A percentile compares a stretch with the other conserved stretches of the same genome.
Evolutionary conservation across 2,888 invertebrate species (phyloP).

Genomic region (Drosophila parthenogenetica): DNA sequence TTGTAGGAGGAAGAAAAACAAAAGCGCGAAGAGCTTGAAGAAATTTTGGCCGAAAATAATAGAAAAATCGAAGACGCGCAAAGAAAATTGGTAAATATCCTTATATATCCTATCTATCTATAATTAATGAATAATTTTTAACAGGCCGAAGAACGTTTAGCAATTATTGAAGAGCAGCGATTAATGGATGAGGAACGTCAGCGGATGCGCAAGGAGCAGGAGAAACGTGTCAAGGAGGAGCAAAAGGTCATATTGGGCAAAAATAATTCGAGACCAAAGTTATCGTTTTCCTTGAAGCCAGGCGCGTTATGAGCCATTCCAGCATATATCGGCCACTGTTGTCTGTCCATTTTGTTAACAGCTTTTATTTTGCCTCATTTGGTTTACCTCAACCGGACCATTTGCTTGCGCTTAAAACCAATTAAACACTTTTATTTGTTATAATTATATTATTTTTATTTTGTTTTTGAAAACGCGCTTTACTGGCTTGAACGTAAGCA

Average conservation of each 20-base stretch:
- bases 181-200: conserved; percentile 98
- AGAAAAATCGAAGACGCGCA: conserved; percentile 98
- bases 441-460: conserved; percentile 52
- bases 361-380: conserved; percentile 51
- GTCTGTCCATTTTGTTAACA: conserved; percentile 54
- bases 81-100: conserved; percentile 93
- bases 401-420: conserved; percentile 57
- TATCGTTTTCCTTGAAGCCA: conserved; percentile 95
- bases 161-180: conserved; percentile 98
- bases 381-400: conserved; percentile 44
- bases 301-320: conserved; percentile 87
- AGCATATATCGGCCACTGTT: conserved; percentile 11
- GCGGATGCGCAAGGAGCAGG: conserved; percentile 96
- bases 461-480: conserved; percentile 48
- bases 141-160: conserved; percentile 97
- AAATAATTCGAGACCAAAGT: conserved; percentile 97
- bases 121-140: conserved; percentile 33
- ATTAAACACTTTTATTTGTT: conserved; percentile 51
- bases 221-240: conserved; percentile 96
- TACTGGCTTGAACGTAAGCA: conserved; percentile 54
- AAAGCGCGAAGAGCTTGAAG: conserved; percentile 97
- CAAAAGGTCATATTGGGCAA: conserved; percentile 98
- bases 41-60: conserved; percentile 99
- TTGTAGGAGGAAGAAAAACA: conserved; percentile 98
- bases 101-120: background rate